Percentiles rank a stretch among this genome's conserved stretches.
These are phyloP conservation scores for Eupeodes corollae DNA, from an alignment of 1,140 invertebrate genomes.

Conservation along the genomic window DNA sequence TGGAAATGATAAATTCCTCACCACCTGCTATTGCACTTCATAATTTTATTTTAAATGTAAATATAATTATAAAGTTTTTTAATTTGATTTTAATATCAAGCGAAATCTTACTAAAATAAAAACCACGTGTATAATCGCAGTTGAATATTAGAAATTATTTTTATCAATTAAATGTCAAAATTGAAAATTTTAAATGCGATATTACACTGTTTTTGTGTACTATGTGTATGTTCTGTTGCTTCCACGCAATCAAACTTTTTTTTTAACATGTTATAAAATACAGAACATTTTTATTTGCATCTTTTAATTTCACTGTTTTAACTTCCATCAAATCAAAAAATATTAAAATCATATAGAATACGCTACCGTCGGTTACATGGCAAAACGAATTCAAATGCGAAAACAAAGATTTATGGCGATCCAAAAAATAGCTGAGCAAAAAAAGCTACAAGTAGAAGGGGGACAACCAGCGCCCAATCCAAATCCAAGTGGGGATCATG, in stretches of 20 bases:
- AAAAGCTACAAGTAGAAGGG: slow-evolving; percentile 64
- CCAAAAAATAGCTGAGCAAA: slow-evolving; percentile 82
- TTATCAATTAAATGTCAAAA: no score
- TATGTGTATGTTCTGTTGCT: neutral
- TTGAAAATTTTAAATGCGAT: neutral
- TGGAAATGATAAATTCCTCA: neutral
- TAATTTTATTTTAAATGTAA: neutral
- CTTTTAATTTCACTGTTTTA: neutral
- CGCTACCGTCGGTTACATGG: slow-evolving; percentile 89
- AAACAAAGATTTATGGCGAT: slow-evolving; percentile 78
- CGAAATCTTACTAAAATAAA: neutral
- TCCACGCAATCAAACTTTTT: neutral
- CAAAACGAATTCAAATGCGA: slow-evolving; percentile 88
- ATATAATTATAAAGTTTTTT: neutral
- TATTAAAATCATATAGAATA: slow-evolving; percentile 57
- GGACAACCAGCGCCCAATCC: slow-evolving; percentile 45
- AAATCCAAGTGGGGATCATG: slow-evolving; percentile 38
- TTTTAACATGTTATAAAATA: neutral
- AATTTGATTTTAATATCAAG: no score
- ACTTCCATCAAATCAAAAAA: slow-evolving; percentile 8
- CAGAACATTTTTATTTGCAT: neutral
- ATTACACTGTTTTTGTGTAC: neutral
- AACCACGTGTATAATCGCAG: neutral
- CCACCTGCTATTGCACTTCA: neutral
- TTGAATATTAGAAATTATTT: neutral